Conservation (phyloP, 2,888 invertebrate species). For the Meghimatium bilineatum region DNA sequence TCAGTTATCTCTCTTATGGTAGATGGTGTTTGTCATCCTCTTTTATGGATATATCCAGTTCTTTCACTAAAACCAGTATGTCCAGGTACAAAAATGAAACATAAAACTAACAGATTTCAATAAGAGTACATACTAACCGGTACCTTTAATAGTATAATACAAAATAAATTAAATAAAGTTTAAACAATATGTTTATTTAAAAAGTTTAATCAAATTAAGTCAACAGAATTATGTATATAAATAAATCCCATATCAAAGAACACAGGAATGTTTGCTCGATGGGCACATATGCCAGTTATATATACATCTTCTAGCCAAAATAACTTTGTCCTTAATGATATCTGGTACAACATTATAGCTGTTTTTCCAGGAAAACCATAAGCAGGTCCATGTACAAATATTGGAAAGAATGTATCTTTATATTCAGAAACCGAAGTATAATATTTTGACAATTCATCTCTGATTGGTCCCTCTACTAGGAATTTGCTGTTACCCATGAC, state of each 20-base stretch:
- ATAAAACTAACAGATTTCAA: too few relatives aligned
- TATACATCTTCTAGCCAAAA: conserved; percentile 45
- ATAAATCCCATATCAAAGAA: conserved; percentile 36
- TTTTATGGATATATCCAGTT: too few relatives aligned
- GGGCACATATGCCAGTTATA: conserved; percentile 42
- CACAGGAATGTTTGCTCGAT: conserved; percentile 36
- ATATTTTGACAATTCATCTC: conserved; percentile 39
- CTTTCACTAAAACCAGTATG: too few relatives aligned
- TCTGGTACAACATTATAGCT: conserved; percentile 28
- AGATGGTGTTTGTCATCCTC: too few relatives aligned
- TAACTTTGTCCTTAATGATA: conserved; percentile 26
- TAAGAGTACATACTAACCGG: too few relatives aligned
- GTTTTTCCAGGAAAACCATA: conserved; percentile 37
- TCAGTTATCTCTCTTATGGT: too few relatives aligned
- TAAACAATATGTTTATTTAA: too few relatives aligned
- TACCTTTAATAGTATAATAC: too few relatives aligned
- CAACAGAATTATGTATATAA: conserved; percentile 27
- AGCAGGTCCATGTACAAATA: conserved; percentile 39
- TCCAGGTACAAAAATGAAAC: too few relatives aligned
- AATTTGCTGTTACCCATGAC: conserved; percentile 44
- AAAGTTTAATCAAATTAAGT: conserved; percentile 2
- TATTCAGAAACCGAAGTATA: conserved; percentile 32
- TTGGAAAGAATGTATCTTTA: conserved; percentile 33
- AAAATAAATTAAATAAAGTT: too few relatives aligned
- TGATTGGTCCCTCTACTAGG: conserved; percentile 40